phyloP scores from a whole-genome alignment of 2,888 invertebrate species.

The Athalia circularis region DNA sequence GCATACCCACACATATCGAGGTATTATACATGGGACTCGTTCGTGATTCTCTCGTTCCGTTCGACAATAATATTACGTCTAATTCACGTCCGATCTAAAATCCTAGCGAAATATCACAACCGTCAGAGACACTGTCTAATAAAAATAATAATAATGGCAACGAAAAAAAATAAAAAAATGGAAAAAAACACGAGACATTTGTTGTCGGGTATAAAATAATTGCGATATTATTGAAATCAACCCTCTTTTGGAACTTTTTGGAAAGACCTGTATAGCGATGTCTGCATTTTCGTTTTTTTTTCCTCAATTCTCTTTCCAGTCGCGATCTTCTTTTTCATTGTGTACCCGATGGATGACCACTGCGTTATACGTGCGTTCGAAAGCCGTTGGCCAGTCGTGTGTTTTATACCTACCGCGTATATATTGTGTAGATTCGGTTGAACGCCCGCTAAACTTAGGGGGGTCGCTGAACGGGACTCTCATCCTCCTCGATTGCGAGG shows the following conservation, averaged over 20 bases:
- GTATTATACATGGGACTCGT: slow-evolving; percentile 11
- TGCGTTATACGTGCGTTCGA: not conserved
- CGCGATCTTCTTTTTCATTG: too few relatives aligned
- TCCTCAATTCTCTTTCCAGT: too few relatives aligned
- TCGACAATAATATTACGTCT: not conserved
- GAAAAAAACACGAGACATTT: too few relatives aligned
- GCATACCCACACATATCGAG: not conserved
- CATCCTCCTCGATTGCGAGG: slow-evolving; percentile 52
- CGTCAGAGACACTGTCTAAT: too few relatives aligned
- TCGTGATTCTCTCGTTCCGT: slow-evolving; percentile 15
- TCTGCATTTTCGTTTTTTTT: not conserved
- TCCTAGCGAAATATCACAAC: too few relatives aligned
- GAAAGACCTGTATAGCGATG: slow-evolving; percentile 17
- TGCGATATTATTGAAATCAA: too few relatives aligned
- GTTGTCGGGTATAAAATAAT: too few relatives aligned
- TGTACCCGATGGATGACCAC: too few relatives aligned
- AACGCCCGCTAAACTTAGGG: slow-evolving; percentile 36
- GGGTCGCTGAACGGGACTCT: slow-evolving; percentile 46
- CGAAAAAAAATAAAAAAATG: not conserved
- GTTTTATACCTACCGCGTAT: slow-evolving; percentile 22
- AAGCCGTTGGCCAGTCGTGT: slow-evolving; percentile 32
- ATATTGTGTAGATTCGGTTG: slow-evolving; percentile 35
- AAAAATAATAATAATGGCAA: not conserved
- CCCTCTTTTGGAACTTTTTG: too few relatives aligned
- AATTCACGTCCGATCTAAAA: too few relatives aligned